Percentiles rank a stretch among this genome's conserved stretches.
Evolutionary conservation across 2,888 invertebrate species (phyloP).

Genomic region (Diadegma fenestrale): DNA sequence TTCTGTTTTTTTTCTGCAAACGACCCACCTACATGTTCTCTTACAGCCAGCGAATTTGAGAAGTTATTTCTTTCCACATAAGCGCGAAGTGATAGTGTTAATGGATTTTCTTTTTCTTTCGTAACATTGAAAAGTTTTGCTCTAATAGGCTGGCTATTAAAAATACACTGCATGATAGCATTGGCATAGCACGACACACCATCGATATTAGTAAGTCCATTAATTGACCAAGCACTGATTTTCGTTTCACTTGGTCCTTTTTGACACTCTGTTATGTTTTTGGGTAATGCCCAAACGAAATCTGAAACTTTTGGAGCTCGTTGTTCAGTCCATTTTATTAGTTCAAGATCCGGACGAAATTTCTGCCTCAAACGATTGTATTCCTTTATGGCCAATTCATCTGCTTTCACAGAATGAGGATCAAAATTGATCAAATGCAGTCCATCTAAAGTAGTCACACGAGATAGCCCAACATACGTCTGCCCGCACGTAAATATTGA

Average conservation of each 20-base stretch:
- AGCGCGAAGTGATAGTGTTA: too few species aligned
- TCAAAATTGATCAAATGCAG: slow-evolving; percentile 72
- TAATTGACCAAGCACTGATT: not conserved
- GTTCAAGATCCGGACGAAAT: slow-evolving; percentile 53
- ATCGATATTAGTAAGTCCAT: slow-evolving; percentile 52
- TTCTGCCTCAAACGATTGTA: slow-evolving; percentile 65
- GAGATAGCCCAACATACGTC: slow-evolving; percentile 71
- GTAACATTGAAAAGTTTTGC: too few species aligned
- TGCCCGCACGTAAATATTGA: slow-evolving; percentile 68
- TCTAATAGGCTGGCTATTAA: too few species aligned
- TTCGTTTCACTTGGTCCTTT: not conserved
- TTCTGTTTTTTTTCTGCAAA: too few species aligned
- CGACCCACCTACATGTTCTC: too few species aligned
- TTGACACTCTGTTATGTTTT: not conserved
- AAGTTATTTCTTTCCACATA: too few species aligned
- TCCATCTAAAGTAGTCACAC: too few species aligned
- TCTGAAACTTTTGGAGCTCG: slow-evolving; percentile 37
- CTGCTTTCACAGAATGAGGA: slow-evolving; percentile 62
- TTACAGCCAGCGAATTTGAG: too few species aligned
- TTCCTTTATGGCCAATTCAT: slow-evolving; percentile 61
- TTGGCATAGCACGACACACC: too few species aligned
- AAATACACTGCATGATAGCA: too few species aligned
- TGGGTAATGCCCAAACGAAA: slow-evolving; percentile 41
- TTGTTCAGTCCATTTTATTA: slow-evolving; percentile 15
- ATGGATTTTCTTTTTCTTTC: too few species aligned